Percentiles rank a stretch among this genome's conserved stretches.
Conservation (phyloP, 1,140 invertebrate genomes). For the Heliothis subflexa region DNA sequence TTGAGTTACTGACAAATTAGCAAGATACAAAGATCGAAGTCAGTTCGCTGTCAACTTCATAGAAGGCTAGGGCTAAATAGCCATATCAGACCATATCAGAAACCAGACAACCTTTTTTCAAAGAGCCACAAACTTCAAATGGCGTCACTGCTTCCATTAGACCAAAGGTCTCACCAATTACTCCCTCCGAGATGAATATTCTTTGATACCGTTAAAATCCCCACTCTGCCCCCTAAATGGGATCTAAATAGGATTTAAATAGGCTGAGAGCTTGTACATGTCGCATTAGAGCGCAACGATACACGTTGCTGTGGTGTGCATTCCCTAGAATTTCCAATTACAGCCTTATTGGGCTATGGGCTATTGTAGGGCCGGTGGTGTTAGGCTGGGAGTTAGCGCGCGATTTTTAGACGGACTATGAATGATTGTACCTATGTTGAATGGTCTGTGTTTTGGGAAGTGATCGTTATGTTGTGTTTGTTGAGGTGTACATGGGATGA, state of each 20-base stretch:
- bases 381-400: constrained; percentile 4
- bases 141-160: neutral
- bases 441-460: neutral
- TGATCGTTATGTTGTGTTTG: too few relatives aligned
- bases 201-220: constrained; percentile 40
- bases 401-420: constrained; percentile 8
- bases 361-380: constrained; percentile 61
- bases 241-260: constrained; percentile 46
- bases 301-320: constrained; percentile 55
- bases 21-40: too few relatives aligned
- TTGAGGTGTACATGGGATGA: too few relatives aligned
- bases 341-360: constrained; percentile 67
- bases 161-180: constrained; percentile 25
- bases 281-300: constrained; percentile 60
- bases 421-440: neutral
- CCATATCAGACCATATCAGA: too few relatives aligned
- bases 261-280: constrained; percentile 58
- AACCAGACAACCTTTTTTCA: too few relatives aligned
- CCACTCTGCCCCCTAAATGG: constrained; percentile 53
- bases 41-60: too few relatives aligned
- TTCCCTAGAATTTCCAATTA: constrained; percentile 74
- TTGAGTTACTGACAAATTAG: too few relatives aligned
- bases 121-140: neutral
- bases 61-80: too few relatives aligned
- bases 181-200: constrained; percentile 31